Evolutionary conservation across 1,140 invertebrate genomes (phyloP), one percentile per base, ranked within the genome.

Genomic region (Drosophila funebris): DNA sequence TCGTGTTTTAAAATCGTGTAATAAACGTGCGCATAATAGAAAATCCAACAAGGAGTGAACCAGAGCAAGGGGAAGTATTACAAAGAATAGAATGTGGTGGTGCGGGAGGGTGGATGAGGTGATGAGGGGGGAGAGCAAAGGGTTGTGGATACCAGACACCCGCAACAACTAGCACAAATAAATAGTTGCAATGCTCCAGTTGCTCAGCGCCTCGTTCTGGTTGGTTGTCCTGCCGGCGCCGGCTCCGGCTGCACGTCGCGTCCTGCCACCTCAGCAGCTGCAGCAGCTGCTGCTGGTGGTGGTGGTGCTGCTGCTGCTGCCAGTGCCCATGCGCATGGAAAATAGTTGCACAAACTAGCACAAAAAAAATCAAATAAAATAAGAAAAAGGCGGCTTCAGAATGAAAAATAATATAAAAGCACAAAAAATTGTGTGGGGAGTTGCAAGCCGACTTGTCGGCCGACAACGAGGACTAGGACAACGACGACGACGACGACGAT

Each of bases 311-410:
- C 83, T 83, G 64, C 57, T 85, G 82, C 83, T 79, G 79, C 72
- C 72, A 89, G 76, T 88, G 83, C 83, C 83, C 83, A 88, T 88
- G 83, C 83, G 83, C 83, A 88, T 89, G 83, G 84, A 88, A 88
- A 88, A 88, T 88, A 88, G 84, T 83, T 78, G 78, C 84, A 88
- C 79, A 88, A 89, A 88, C 76, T 84, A 77, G 76, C 69, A 84
- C 58, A 44, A 71, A 87, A 70, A 67, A 50, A 62, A 69, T 6
- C 24, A 27, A 39, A 39, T 0, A 3, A 41, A 57, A 61, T 24
- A 46, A 36, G 54, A 43, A 70, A 67, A 76, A 13, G 20, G 44
- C 64, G 80, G 72, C 63, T 46, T 48, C 44, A 44, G 50, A 77
- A 74, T 37, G 50, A 61, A 79, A 41, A 66, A 61, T 52, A 54